phyloP scores from a whole-genome alignment of 2,888 invertebrate genomes.

The Pterostichus niger region DNA sequence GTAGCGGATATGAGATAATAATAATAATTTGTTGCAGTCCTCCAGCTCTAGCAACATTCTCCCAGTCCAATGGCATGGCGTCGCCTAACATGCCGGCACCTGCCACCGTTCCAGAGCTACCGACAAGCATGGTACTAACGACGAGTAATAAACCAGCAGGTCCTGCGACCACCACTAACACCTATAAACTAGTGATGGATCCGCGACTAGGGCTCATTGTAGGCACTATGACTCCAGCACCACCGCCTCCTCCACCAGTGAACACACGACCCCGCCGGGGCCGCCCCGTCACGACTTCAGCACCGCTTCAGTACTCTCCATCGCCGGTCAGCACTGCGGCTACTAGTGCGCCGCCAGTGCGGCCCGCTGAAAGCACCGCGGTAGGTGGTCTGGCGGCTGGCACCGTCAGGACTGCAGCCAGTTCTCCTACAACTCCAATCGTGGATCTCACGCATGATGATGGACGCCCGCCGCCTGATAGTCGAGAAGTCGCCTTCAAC shows the following conservation, averaged over 20 bases:
- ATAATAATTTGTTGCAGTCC: constrained; percentile 68
- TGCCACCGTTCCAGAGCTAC: too few species aligned
- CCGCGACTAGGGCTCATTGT: constrained; percentile 77
- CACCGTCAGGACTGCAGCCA: constrained; percentile 76
- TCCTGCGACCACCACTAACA: constrained; percentile 67
- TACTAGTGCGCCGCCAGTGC: constrained; percentile 71
- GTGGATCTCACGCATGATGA: constrained; percentile 84
- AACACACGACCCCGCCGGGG: constrained; percentile 83
- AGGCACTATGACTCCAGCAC: constrained; percentile 74
- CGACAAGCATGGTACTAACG: too few species aligned
- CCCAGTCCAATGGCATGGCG: constrained; percentile 67
- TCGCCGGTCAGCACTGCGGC: not conserved
- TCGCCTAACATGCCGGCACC: too few species aligned
- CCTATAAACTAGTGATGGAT: constrained; percentile 79
- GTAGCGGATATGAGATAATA: too few species aligned
- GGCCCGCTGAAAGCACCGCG: constrained; percentile 86
- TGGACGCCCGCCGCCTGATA: constrained; percentile 82
- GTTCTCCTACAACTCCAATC: constrained; percentile 75
- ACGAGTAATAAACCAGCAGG: too few species aligned
- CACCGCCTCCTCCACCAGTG: not conserved
- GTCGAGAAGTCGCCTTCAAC: constrained; percentile 87
- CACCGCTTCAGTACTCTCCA: not conserved
- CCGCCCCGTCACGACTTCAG: constrained; percentile 73
- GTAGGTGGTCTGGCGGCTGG: constrained; percentile 86
- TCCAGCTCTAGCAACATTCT: constrained; percentile 67